Conservation (phyloP, 2,797 vertebrate species). For the Gila robusta region DNA sequence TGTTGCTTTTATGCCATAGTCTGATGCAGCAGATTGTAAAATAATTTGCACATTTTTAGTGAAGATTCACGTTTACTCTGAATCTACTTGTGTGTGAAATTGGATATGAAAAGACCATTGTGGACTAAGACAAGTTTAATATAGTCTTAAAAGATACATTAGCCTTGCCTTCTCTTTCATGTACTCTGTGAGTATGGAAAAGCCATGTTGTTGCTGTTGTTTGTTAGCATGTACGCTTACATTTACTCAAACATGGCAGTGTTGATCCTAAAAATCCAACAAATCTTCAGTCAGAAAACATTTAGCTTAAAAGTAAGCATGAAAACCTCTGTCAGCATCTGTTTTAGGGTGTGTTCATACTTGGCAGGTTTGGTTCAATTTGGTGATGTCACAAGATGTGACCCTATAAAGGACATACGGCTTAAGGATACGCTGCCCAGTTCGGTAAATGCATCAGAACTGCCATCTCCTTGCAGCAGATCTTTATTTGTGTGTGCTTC, state of each 20-base stretch:
- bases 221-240: not conserved
- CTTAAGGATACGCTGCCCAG: not conserved
- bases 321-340: not conserved
- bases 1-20: conserved; percentile 2
- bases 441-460: not conserved
- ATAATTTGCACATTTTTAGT: conserved; percentile 35
- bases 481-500: not conserved
- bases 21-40: conserved; percentile 50
- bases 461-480: not conserved
- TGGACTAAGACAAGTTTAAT: conserved; percentile 63
- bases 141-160: conserved; percentile 69
- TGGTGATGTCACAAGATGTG: not conserved
- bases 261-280: not conserved
- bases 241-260: not conserved
- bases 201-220: not conserved
- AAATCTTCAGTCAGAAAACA: not conserved
- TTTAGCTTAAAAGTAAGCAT: conserved; percentile 13
- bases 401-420: not conserved
- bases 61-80: conserved; percentile 45
- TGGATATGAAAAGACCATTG: conserved; percentile 30
- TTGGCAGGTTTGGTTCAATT: too few relatives aligned
- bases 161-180: conserved; percentile 25
- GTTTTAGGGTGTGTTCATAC: too few relatives aligned
- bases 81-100: conserved; percentile 59
- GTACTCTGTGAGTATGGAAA: not conserved